Conservation (phyloP, 2,888 invertebrate genomes). For the Prosopocoilus inquinatus region DNA sequence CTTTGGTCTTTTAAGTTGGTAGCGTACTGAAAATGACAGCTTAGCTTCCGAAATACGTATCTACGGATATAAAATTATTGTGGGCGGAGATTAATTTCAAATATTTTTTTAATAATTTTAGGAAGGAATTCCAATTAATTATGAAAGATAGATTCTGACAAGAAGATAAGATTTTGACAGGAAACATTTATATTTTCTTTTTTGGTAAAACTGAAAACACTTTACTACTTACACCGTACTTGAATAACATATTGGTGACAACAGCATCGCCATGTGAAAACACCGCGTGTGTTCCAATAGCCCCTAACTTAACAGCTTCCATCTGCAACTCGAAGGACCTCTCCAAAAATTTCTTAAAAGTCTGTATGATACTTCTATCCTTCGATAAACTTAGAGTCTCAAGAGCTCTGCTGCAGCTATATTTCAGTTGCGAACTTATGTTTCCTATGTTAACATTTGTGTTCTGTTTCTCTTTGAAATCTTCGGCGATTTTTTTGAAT, state of each 20-base stretch:
- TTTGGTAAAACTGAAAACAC: not conserved
- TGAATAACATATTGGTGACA: conserved; percentile 35
- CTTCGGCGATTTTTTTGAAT: conserved; percentile 27
- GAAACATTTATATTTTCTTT: too few relatives aligned
- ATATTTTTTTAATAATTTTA: too few relatives aligned
- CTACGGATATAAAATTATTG: too few relatives aligned
- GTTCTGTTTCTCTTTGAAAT: conserved; percentile 27
- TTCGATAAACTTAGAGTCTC: conserved; percentile 13
- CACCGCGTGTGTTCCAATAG: conserved; percentile 30
- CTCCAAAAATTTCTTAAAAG: conserved; percentile 22
- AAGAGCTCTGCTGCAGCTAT: conserved; percentile 10
- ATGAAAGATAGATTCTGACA: too few relatives aligned
- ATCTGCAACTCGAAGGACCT: conserved; percentile 16
- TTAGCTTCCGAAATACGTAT: too few relatives aligned
- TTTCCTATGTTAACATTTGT: conserved; percentile 2
- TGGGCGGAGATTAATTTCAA: too few relatives aligned
- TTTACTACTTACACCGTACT: conserved; percentile 27
- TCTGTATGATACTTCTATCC: conserved; percentile 17
- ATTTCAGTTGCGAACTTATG: conserved; percentile 9
- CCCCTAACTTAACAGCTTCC: conserved; percentile 18
- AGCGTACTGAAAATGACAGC: too few relatives aligned
- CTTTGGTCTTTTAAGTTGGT: too few relatives aligned
- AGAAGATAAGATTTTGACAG: too few relatives aligned
- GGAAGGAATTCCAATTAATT: too few relatives aligned
- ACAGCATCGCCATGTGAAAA: conserved; percentile 36